A percentile compares a stretch with the other conserved stretches of the same genome.
These are phyloP conservation scores for Tineola bisselliella DNA, from an alignment of 2,888 invertebrate species.

Conservation along the genomic window DNA sequence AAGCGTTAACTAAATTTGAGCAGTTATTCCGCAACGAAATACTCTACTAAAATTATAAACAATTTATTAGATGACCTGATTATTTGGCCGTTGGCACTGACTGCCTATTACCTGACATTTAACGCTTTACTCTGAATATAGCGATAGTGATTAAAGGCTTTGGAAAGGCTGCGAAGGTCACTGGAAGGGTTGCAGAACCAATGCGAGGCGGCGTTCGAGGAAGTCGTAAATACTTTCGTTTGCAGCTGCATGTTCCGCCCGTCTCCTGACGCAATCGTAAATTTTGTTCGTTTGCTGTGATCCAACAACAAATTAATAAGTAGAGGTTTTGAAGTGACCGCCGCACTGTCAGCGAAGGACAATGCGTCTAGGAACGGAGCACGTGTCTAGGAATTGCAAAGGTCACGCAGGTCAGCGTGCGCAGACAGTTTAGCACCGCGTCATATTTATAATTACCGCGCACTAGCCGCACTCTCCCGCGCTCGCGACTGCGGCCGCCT, in stretches of 20 bases:
- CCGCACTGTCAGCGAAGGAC: background rate
- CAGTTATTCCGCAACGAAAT: constrained; percentile 5
- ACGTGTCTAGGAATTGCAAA: constrained; percentile 8
- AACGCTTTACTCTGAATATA: background rate
- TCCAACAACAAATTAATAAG: background rate
- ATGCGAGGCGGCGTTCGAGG: constrained; percentile 21
- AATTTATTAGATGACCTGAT: constrained; percentile 12
- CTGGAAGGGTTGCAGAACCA: constrained; percentile 3
- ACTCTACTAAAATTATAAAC: background rate
- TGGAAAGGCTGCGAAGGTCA: constrained; percentile 3
- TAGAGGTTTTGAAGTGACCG: background rate
- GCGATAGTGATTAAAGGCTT: constrained; percentile 1
- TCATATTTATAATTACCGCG: constrained; percentile 65
- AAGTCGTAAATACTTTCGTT: constrained; percentile 49
- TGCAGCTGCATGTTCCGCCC: constrained; percentile 41
- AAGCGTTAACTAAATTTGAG: constrained; percentile 12
- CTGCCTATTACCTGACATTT: constrained; percentile 1
- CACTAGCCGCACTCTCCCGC: constrained; percentile 30
- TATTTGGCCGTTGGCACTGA: background rate
- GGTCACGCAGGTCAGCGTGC: constrained; percentile 39
- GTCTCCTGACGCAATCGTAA: constrained; percentile 6
- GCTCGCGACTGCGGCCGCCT: constrained; percentile 22
- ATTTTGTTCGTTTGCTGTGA: constrained; percentile 2
- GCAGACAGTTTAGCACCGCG: constrained; percentile 63
- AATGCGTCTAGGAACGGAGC: background rate